Conservation (phyloP, 2,113 vertebrate species). For the Misgurnus mizolepis region DNA sequence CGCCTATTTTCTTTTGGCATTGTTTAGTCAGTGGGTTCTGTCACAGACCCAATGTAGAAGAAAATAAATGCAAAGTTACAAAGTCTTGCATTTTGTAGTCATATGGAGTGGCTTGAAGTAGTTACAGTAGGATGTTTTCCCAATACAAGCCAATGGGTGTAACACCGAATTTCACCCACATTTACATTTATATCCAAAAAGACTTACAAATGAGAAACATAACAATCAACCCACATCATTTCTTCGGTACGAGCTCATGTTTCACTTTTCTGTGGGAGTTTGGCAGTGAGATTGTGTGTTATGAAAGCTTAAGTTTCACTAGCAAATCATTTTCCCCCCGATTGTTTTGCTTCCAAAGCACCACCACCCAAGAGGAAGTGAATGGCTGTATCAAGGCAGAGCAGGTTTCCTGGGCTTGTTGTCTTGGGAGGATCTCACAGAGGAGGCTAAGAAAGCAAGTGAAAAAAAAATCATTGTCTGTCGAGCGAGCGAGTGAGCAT, state of each 20-base stretch:
- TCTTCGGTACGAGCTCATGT: slow-evolving; percentile 12
- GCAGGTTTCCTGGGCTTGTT: slow-evolving; percentile 62
- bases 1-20: slow-evolving; percentile 5
- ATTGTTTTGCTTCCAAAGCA: slow-evolving; percentile 53
- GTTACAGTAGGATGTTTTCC: no score
- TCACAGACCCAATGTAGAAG: slow-evolving; percentile 15
- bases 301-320: slow-evolving; percentile 37
- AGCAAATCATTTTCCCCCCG: slow-evolving; percentile 39
- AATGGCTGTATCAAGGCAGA: slow-evolving; percentile 54
- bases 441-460: slow-evolving; percentile 52
- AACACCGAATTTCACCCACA: background rate
- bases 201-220: no score
- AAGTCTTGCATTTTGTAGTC: no score
- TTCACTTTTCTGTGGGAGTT: slow-evolving; percentile 31
- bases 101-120: no score
- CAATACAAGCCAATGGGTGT: no score
- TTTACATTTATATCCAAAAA: no score
- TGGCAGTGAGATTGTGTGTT: slow-evolving; percentile 26
- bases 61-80: background rate
- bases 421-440: slow-evolving; percentile 58
- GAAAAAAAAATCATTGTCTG: slow-evolving; percentile 31
- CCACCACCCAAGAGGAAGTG: slow-evolving; percentile 54
- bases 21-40: slow-evolving; percentile 13
- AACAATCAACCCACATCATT: background rate
- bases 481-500: slow-evolving; percentile 3